A percentile compares a stretch with the other conserved stretches of the same genome.
phyloP scores from a whole-genome alignment of 1,140 invertebrate species.

The Platorchestia sp. region DNA sequence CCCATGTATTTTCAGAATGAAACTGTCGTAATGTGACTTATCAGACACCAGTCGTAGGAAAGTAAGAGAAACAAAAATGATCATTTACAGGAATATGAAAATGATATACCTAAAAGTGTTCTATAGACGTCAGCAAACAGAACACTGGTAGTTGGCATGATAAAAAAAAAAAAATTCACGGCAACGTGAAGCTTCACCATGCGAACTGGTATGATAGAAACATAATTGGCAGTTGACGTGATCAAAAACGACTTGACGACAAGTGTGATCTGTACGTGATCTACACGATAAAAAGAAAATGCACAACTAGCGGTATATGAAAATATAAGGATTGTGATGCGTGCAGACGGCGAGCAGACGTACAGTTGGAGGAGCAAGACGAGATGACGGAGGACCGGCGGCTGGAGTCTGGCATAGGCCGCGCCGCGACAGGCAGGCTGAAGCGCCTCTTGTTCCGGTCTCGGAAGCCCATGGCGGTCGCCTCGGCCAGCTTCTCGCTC shows the following conservation, averaged over 20 bases:
- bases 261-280: too few relatives aligned
- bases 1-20: not conserved
- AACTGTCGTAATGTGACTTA: not conserved
- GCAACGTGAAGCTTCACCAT: too few relatives aligned
- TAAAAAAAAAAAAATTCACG: too few relatives aligned
- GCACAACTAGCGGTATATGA: too few relatives aligned
- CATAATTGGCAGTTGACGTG: too few relatives aligned
- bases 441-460: slow-evolving; percentile 71
- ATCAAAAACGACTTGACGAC: too few relatives aligned
- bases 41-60: not conserved
- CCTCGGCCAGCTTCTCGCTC: slow-evolving; percentile 69
- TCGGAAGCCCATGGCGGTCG: slow-evolving; percentile 70
- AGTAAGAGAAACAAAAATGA: too few relatives aligned
- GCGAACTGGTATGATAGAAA: too few relatives aligned
- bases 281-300: too few relatives aligned
- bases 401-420: slow-evolving; percentile 67
- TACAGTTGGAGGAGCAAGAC: slow-evolving; percentile 71
- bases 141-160: not conserved
- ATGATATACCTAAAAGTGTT: not conserved
- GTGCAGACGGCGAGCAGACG: slow-evolving; percentile 60
- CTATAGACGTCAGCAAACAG: not conserved
- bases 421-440: slow-evolving; percentile 70
- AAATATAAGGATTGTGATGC: not conserved
- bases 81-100: not conserved
- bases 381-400: slow-evolving; percentile 71